Percentiles rank a stretch among this genome's conserved stretches.
Evolutionary conservation across 2,113 vertebrate species (phyloP).

Genomic region (Pollachius pollachius): DNA sequence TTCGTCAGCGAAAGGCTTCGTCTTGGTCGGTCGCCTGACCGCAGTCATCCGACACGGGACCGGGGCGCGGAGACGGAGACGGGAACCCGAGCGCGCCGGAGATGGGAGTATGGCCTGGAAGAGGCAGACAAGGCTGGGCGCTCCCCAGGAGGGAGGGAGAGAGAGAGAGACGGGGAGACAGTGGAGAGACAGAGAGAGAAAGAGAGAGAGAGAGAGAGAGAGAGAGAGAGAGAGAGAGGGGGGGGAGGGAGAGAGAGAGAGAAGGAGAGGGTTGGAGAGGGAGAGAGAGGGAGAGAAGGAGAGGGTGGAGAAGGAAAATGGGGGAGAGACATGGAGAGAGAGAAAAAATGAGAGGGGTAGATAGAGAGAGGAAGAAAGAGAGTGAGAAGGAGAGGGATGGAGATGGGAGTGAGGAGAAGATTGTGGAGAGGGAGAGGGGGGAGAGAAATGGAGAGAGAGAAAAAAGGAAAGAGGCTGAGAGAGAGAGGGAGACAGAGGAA

Average conservation of each 20-base stretch:
- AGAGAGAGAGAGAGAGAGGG: constrained; percentile 2
- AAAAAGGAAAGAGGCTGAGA: no score
- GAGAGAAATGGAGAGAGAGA: background rate
- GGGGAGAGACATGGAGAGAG: constrained; percentile 1
- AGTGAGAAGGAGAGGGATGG: constrained; percentile 18
- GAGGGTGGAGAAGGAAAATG: no score
- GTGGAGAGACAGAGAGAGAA: no score
- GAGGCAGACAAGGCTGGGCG: constrained; percentile 66
- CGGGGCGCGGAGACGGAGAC: constrained; percentile 34
- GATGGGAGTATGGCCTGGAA: constrained; percentile 61
- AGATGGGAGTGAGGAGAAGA: background rate
- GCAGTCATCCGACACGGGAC: constrained; percentile 51
- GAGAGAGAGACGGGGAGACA: background rate
- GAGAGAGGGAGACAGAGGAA: background rate
- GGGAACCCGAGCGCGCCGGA: constrained; percentile 53
- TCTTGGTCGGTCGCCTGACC: constrained; percentile 59
- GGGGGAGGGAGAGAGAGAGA: background rate
- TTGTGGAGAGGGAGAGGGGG: background rate
- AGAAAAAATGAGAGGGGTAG: background rate
- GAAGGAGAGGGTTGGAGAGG: background rate
- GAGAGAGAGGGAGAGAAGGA: background rate
- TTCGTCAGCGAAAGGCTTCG: constrained; percentile 69
- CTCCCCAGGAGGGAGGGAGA: constrained; percentile 52
- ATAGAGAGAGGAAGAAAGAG: constrained; percentile 11
- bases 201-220: background rate